A percentile compares a stretch with the other conserved stretches of the same genome.
Evolutionary conservation across 2,888 invertebrate species (phyloP).

Genomic region (Eristalis arbustorum): DNA sequence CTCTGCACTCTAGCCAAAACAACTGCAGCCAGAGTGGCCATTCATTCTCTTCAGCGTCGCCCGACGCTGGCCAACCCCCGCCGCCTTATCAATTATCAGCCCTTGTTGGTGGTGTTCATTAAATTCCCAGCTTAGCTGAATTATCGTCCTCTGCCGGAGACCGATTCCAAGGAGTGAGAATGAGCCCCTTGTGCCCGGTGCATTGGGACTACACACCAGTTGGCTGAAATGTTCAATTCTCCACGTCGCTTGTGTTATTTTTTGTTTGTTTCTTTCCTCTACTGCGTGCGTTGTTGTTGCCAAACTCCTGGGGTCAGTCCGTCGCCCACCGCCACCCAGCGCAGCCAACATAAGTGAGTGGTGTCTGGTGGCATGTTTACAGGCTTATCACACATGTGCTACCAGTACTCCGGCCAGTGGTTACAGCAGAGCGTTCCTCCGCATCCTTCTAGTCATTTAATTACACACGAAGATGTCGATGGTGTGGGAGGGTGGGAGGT

Average conservation of each 20-base stretch:
- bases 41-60: conserved; percentile 19
- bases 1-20: background rate
- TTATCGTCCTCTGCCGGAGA: conserved; percentile 48
- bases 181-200: conserved; percentile 4
- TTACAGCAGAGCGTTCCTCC: conserved; percentile 32
- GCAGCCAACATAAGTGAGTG: conserved; percentile 52
- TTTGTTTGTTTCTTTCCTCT: conserved; percentile 15
- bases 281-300: background rate
- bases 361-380: conserved; percentile 68
- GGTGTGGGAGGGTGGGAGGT: background rate
- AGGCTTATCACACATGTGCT: conserved; percentile 70
- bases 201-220: conserved; percentile 42
- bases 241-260: background rate
- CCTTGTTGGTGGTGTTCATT: conserved; percentile 68
- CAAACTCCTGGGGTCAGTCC: conserved; percentile 37
- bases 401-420: conserved; percentile 31
- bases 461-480: conserved; percentile 57
- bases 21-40: background rate
- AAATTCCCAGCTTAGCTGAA: conserved; percentile 67
- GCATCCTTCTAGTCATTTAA: conserved; percentile 57
- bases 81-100: conserved; percentile 65
- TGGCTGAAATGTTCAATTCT: conserved; percentile 49
- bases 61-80: background rate
- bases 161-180: conserved; percentile 14
- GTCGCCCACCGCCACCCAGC: background rate